Evolutionary conservation across 2,113 vertebrate species (phyloP).

Genomic region (Sebastes fasciatus): DNA sequence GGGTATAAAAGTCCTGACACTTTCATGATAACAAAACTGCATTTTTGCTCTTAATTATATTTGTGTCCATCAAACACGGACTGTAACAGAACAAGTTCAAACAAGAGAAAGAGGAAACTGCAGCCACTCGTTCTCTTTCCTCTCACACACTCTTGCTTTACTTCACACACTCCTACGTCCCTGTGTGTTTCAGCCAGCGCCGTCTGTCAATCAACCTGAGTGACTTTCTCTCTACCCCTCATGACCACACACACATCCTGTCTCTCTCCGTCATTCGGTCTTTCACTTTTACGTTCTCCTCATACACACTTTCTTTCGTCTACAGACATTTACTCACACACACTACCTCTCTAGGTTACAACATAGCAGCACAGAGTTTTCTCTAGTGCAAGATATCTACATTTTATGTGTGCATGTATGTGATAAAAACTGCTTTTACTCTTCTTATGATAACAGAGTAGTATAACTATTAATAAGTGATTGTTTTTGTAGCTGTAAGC

Average conservation of each 20-base stretch:
- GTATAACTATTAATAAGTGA: background rate
- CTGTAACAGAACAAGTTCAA: constrained; percentile 10
- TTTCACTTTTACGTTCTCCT: background rate
- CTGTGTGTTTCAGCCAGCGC: background rate
- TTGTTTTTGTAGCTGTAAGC: background rate
- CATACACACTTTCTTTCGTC: background rate
- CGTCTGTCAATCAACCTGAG: constrained; percentile 31
- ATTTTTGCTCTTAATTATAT: background rate
- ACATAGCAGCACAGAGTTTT: background rate
- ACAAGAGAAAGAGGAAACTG: constrained; percentile 16
- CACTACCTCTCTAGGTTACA: background rate
- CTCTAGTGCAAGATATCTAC: too few species aligned
- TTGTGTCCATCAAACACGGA: constrained; percentile 18
- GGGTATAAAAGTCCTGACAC: background rate
- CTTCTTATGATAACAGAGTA: background rate
- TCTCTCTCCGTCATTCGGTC: constrained; percentile 24
- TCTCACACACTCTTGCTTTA: background rate
- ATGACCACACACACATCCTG: constrained; percentile 45
- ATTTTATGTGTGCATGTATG: background rate
- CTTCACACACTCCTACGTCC: constrained; percentile 32
- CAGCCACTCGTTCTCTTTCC: constrained; percentile 15
- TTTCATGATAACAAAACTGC: too few species aligned
- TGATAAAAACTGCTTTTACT: background rate
- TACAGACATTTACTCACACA: background rate
- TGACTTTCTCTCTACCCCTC: constrained; percentile 29